Evolutionary conservation across 1,140 invertebrate genomes (phyloP), one percentile per base, ranked within the genome.

Genomic region (Meloidogyne exigua): DNA sequence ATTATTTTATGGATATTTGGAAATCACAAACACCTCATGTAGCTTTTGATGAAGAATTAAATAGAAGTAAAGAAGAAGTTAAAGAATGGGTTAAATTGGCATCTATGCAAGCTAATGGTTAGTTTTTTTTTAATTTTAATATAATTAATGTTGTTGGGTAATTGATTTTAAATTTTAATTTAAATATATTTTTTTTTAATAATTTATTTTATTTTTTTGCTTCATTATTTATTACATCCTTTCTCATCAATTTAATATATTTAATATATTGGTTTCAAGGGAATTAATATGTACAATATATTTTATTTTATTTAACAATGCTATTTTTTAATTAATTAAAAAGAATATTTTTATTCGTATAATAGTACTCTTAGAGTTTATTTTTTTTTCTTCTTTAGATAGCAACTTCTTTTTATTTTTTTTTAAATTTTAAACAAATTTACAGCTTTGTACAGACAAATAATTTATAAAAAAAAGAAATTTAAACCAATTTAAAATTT

Each of bases 31-130:
- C 86, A 15, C 83, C 85, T 0, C 72, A 77, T 32, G 75, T 84
- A 49, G 79, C 86, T 9, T 87, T 87, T 77, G 85, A 87, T 76
- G 85, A 87, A 66, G 85, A 86, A 32, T 36, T 83, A 42, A 68
- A 39, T n/a, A 67, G 76, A 15, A 84, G 73, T 32, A 68, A 70
- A 11, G 71, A 69, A 5, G 84, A 86, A 23, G 68, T 85, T 21
- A 68, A 65, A 15, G 71, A 82, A 4, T 87, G 85, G 85, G 76
- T 87, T 32, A 80, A 83, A 71, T 77, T 85, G 15, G 85, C 82
- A 10, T 80, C 82, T 13, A 63, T 68, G 42, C 66, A 78, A 18
- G 76, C 84, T 2, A 86, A 86, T 75, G 85, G 85, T 86, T 78
- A 77, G 26, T 44, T 28, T 62, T 42, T 2, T n/a, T 39, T 11